A percentile compares a stretch with the other conserved stretches of the same genome.
Evolutionary conservation across 2,113 vertebrate species (phyloP).

Genomic region (Antigone vipio): DNA sequence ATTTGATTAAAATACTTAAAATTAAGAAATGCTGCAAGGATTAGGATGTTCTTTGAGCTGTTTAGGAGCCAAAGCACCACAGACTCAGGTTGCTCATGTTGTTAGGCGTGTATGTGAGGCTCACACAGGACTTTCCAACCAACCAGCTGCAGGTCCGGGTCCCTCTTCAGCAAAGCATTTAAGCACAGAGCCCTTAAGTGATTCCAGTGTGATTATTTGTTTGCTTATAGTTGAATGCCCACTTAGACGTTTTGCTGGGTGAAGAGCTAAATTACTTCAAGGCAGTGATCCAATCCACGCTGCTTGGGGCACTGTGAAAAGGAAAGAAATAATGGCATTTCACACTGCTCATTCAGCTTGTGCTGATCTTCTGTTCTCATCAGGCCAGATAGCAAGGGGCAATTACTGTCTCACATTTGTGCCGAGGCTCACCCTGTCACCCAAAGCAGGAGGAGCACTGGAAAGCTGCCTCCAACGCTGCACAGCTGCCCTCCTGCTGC

Average conservation of each 20-base stretch:
- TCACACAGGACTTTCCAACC: background rate
- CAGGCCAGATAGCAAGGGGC: background rate
- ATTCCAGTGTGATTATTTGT: background rate
- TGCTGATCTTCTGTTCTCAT: background rate
- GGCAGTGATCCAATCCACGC: accelerated
- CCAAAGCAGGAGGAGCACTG: background rate
- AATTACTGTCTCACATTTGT: background rate
- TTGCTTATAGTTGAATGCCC: background rate
- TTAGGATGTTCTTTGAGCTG: background rate
- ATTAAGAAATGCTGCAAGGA: background rate
- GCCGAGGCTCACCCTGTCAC: accelerated
- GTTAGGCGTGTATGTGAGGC: background rate
- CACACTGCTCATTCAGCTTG: background rate
- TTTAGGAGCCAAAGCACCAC: background rate
- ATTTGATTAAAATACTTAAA: background rate
- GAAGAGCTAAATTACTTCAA: background rate
- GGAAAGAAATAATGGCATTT: background rate
- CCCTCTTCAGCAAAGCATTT: background rate
- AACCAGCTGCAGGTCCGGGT: background rate
- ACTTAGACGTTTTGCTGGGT: background rate
- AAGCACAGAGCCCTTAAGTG: background rate
- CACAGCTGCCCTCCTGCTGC: background rate
- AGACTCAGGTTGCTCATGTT: accelerated
- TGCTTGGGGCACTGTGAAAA: background rate
- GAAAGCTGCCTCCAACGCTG: background rate